Conservation (phyloP, 2,113 vertebrate genomes). For the Thalassarche chlororhynchos region DNA sequence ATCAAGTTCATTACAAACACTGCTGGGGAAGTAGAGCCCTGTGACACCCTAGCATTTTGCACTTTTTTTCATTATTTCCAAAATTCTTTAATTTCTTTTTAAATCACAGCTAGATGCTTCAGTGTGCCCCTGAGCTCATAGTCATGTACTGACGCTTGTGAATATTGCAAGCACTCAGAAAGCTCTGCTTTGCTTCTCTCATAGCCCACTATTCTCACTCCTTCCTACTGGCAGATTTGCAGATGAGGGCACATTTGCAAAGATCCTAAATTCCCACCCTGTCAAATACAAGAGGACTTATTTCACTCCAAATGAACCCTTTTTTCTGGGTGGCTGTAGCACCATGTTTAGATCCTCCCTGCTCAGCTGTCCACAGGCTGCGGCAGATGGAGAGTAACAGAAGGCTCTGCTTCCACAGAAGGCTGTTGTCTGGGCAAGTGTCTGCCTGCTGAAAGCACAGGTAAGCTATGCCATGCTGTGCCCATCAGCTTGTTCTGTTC, state of each 20-base stretch:
- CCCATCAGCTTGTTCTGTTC: background rate
- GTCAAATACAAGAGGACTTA: constrained; percentile 13
- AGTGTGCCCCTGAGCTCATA: background rate
- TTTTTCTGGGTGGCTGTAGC: constrained; percentile 24
- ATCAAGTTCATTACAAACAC: background rate
- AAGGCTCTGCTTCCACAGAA: constrained; percentile 49
- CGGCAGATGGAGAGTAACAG: constrained; percentile 59
- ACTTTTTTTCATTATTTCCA: background rate
- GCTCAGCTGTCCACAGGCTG: constrained; percentile 43
- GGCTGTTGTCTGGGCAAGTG: constrained; percentile 35
- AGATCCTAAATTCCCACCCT: constrained; percentile 38
- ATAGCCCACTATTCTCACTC: constrained; percentile 26
- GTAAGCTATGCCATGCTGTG: constrained; percentile 28
- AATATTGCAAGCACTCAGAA: background rate
- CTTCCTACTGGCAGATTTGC: constrained; percentile 9
- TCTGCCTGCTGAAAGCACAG: constrained; percentile 40
- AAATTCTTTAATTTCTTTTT: background rate
- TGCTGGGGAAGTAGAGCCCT: background rate
- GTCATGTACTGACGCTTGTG: background rate
- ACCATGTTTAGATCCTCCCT: constrained; percentile 1
- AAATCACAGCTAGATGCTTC: background rate
- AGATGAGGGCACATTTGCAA: constrained; percentile 23
- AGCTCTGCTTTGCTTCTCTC: constrained; percentile 31
- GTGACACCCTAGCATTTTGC: background rate
- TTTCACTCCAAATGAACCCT: constrained; percentile 24